Evolutionary conservation across 2,113 vertebrate genomes (phyloP).

Genomic region (Alouatta palliata): DNA sequence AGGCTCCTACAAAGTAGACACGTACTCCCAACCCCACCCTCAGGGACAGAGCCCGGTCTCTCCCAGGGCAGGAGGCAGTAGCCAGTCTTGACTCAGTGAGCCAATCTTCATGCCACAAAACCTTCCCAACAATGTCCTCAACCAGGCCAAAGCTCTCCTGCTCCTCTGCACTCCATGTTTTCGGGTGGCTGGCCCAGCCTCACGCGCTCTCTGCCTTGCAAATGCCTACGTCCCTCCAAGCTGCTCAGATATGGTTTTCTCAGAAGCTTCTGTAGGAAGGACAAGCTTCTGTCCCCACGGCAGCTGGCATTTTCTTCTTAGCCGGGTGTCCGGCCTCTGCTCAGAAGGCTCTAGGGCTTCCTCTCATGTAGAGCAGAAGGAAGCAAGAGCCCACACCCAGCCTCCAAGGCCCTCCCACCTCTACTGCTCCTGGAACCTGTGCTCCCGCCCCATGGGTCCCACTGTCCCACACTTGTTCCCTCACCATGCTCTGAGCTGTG

Average conservation of each 20-base stretch:
- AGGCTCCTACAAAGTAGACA: rapidly evolving
- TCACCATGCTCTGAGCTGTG: too few relatives aligned
- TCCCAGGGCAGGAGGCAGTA: background rate
- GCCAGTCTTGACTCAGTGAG: rapidly evolving
- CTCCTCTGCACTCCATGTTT: rapidly evolving
- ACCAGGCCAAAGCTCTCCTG: background rate
- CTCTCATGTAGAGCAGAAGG: background rate
- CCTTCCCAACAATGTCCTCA: rapidly evolving
- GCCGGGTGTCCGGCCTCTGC: background rate
- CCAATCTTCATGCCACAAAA: rapidly evolving
- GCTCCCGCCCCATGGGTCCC: background rate
- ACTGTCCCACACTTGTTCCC: background rate
- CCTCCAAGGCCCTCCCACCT: background rate
- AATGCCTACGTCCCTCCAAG: background rate
- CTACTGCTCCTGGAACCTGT: background rate
- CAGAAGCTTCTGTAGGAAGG: background rate
- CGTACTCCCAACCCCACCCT: rapidly evolving
- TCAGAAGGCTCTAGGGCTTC: background rate
- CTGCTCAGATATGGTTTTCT: background rate
- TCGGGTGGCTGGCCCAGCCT: rapidly evolving
- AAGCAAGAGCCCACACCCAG: background rate
- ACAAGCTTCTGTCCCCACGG: background rate
- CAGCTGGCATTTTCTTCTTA: background rate
- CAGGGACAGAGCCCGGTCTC: too few relatives aligned
- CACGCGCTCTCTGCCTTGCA: background rate